Evolutionary conservation across 2,888 invertebrate genomes (phyloP).

Genomic region (Ernsta delagoae): DNA sequence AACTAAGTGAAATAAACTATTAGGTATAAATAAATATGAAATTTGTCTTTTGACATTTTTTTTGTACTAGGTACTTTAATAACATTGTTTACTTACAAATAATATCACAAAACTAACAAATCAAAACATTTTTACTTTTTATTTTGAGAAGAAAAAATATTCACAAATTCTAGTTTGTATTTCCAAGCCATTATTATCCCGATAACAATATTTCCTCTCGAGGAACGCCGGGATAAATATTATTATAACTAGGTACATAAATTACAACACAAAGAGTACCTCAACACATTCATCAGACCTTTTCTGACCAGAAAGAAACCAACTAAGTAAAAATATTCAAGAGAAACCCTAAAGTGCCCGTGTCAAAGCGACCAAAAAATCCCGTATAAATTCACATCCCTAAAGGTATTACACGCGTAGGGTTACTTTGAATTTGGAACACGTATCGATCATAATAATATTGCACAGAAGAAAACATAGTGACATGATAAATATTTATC

Average conservation of each 20-base stretch:
- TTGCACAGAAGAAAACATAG: too few species aligned
- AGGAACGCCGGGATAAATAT: conserved; percentile 13
- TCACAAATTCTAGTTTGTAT: not conserved
- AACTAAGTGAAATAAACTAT: too few species aligned
- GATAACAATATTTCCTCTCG: conserved; percentile 21
- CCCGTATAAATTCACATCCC: conserved; percentile 57
- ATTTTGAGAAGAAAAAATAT: not conserved
- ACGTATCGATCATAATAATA: too few species aligned
- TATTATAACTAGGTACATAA: conserved; percentile 15
- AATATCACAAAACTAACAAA: not conserved
- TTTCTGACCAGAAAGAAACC: conserved; percentile 28
- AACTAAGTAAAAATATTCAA: conserved; percentile 30
- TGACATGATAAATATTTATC: too few species aligned
- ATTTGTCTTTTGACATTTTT: too few species aligned
- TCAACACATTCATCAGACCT: conserved; percentile 26
- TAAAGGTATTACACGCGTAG: conserved; percentile 46
- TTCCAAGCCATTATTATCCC: conserved; percentile 1
- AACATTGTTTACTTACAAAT: too few species aligned
- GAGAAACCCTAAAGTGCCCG: conserved; percentile 22
- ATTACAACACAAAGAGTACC: conserved; percentile 22
- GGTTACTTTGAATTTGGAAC: not conserved
- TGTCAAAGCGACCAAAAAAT: conserved; percentile 41
- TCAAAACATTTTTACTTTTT: not conserved
- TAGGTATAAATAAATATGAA: too few species aligned
- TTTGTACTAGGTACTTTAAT: too few species aligned